A percentile compares a stretch with the other conserved stretches of the same genome.
Conservation (phyloP, 1,140 invertebrate genomes). For the Carcinoscorpius rotundicauda region DNA sequence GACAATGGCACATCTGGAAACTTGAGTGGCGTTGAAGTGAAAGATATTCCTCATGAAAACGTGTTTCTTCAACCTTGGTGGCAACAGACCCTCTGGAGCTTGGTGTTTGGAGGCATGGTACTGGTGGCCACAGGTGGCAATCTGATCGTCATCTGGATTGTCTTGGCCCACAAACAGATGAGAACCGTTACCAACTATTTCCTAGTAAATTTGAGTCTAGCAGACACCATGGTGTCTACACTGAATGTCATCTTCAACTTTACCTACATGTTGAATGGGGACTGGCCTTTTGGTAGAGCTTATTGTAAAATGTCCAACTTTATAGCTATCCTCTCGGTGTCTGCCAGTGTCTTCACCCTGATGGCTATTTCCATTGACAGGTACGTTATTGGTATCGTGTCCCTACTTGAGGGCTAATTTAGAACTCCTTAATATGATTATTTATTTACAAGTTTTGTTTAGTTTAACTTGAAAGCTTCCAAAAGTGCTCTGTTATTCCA, state of each 20-base stretch:
- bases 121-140: slow-evolving; percentile 84
- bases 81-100: slow-evolving; percentile 39
- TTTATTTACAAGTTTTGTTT: no score
- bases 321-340: slow-evolving; percentile 77
- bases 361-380: slow-evolving; percentile 27
- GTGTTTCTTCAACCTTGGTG: slow-evolving; percentile 65
- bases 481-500: no score
- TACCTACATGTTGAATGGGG: slow-evolving; percentile 75
- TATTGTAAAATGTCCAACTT: slow-evolving; percentile 94
- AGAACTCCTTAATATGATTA: no score
- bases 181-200: slow-evolving; percentile 92
- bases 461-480: no score
- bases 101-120: slow-evolving; percentile 74
- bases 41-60: slow-evolving; percentile 17
- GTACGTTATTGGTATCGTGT: slow-evolving; percentile 14
- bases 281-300: slow-evolving; percentile 85
- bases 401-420: no score
- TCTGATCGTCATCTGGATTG: slow-evolving; percentile 90
- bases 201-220: slow-evolving; percentile 82
- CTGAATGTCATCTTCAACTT: slow-evolving; percentile 90
- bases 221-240: slow-evolving; percentile 81
- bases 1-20: no score
- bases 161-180: slow-evolving; percentile 67
- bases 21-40: no score
- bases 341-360: slow-evolving; percentile 37